These are phyloP conservation scores for Ditula angustiorana DNA, from an alignment of 2,888 invertebrate genomes.

Conservation along the genomic window DNA sequence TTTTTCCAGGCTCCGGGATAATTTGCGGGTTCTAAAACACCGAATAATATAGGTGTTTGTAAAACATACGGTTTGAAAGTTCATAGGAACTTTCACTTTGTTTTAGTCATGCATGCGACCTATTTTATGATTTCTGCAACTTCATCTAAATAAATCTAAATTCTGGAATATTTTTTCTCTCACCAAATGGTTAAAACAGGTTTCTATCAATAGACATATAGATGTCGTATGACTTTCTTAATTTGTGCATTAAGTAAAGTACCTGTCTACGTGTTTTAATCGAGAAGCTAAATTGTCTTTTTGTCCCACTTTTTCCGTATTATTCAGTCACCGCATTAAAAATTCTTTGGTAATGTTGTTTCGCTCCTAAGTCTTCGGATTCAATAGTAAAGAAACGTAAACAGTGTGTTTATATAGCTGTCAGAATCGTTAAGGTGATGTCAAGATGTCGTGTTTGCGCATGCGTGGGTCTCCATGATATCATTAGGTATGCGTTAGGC, in stretches of 20 bases:
- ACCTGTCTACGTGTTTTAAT: too few species aligned
- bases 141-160: neutral
- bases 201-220: too few species aligned
- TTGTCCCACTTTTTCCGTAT: too few species aligned
- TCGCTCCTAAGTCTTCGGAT: neutral
- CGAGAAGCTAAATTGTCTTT: too few species aligned
- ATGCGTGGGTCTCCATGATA: conserved; percentile 38
- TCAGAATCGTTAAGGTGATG: conserved; percentile 32
- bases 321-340: too few species aligned
- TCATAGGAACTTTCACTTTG: neutral
- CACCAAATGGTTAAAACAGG: too few species aligned
- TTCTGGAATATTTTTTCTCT: conserved; percentile 1
- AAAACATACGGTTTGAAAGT: neutral
- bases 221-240: too few species aligned
- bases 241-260: too few species aligned
- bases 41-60: neutral
- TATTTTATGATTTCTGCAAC: neutral
- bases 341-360: neutral
- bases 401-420: conserved; percentile 30
- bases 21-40: too few species aligned
- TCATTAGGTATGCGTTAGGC: conserved; percentile 38
- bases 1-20: too few species aligned
- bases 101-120: neutral
- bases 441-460: conserved; percentile 29
- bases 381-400: conserved; percentile 20